Evolutionary conservation across 2,113 vertebrate species (phyloP).

Genomic region (Festucalex cinctus): DNA sequence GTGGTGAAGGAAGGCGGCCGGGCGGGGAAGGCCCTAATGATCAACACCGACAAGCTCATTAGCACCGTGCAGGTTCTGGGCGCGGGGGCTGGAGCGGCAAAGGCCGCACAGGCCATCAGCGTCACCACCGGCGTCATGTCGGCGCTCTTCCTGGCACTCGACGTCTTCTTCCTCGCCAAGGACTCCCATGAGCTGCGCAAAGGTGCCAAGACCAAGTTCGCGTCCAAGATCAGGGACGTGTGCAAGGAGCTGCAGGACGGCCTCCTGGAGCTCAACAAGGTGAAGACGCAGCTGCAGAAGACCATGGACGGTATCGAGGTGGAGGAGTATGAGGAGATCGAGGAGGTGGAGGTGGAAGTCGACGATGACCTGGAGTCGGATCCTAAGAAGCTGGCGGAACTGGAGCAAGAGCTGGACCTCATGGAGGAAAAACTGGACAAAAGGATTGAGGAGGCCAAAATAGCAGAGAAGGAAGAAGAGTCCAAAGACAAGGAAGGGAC

Average conservation of each 20-base stretch:
- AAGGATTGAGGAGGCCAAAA: slow-evolving; percentile 31
- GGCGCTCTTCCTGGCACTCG: slow-evolving; percentile 66
- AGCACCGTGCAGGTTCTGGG: slow-evolving; percentile 58
- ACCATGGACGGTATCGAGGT: slow-evolving; percentile 72
- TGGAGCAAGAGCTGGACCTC: slow-evolving; percentile 68
- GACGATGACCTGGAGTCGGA: slow-evolving; percentile 54
- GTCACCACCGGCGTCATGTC: slow-evolving; percentile 68
- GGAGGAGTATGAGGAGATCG: slow-evolving; percentile 62
- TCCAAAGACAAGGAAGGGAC: slow-evolving; percentile 10
- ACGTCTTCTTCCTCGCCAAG: slow-evolving; percentile 72
- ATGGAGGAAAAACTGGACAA: slow-evolving; percentile 66
- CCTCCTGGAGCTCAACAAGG: slow-evolving; percentile 65
- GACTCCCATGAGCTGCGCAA: slow-evolving; percentile 68
- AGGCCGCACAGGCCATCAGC: slow-evolving; percentile 54
- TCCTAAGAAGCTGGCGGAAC: slow-evolving; percentile 57
- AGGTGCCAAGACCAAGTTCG: slow-evolving; percentile 71
- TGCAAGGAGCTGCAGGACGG: slow-evolving; percentile 63
- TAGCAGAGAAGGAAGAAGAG: slow-evolving; percentile 6
- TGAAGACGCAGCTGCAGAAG: slow-evolving; percentile 68
- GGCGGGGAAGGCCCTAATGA: slow-evolving; percentile 61
- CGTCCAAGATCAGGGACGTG: slow-evolving; percentile 62
- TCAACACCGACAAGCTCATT: slow-evolving; percentile 65
- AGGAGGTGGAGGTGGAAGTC: slow-evolving; percentile 61
- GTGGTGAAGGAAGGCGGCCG: slow-evolving; percentile 67
- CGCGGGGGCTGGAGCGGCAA: slow-evolving; percentile 52